Conservation (phyloP, 2,797 vertebrate genomes). For the Eidolon dupreanum region DNA sequence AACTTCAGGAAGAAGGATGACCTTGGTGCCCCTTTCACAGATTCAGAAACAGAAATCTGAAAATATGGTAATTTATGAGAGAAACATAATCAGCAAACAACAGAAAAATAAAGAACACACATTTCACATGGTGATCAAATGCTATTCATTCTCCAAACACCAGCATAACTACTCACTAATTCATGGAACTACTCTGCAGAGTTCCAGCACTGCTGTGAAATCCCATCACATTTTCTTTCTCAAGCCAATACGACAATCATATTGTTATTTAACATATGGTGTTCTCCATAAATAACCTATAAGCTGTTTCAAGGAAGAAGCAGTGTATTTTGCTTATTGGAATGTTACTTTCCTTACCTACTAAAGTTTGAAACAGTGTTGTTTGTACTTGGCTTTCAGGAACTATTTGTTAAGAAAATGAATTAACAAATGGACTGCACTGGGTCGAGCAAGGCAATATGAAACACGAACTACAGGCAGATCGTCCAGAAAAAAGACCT, state of each 20-base stretch:
- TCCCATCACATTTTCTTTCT: not conserved
- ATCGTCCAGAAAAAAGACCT: not conserved
- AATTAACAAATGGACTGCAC: not conserved
- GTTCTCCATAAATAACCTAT: not conserved
- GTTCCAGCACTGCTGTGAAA: not conserved
- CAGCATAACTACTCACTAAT: not conserved
- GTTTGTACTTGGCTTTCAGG: not conserved
- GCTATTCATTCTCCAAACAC: not conserved
- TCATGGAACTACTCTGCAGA: not conserved
- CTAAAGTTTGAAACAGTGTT: not conserved
- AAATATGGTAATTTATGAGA: not conserved
- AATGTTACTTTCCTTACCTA: not conserved
- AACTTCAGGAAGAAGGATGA: not conserved
- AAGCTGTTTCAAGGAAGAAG: not conserved
- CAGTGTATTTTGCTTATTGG: not conserved
- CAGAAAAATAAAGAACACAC: not conserved
- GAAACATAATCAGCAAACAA: not conserved
- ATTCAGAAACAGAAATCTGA: not conserved
- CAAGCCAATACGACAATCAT: not conserved
- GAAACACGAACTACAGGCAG: not conserved
- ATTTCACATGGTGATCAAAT: not conserved
- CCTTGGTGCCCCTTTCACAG: not conserved
- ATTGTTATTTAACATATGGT: not conserved
- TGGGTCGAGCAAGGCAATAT: not conserved
- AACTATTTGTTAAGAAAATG: conserved; percentile 8